Evolutionary conservation across 2,888 invertebrate species (phyloP).

Genomic region (Vandiemenella viatica): DNA sequence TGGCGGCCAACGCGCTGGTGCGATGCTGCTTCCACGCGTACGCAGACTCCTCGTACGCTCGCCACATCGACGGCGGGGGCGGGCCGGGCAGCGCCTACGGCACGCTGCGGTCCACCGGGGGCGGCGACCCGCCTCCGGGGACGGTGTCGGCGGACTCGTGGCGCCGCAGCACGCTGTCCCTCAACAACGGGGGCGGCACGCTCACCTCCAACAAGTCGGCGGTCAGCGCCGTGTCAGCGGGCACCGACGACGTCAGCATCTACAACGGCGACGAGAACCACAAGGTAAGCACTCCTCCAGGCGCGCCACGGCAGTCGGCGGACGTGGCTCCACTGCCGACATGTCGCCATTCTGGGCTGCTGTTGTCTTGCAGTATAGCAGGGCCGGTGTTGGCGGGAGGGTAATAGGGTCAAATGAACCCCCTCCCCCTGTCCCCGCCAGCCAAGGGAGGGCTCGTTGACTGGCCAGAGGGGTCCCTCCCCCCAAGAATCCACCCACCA

Average conservation of each 20-base stretch:
- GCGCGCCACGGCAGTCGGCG: no score
- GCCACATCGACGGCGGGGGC: conserved; percentile 29
- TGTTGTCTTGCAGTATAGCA: no score
- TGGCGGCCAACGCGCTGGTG: conserved; percentile 94
- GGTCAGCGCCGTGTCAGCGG: conserved; percentile 16
- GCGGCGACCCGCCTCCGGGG: conserved; percentile 23
- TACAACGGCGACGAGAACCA: conserved; percentile 88
- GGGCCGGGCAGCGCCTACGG: conserved; percentile 31
- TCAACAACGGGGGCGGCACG: conserved; percentile 33
- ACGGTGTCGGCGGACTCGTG: conserved; percentile 36
- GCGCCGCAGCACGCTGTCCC: conserved; percentile 41
- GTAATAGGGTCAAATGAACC: no score
- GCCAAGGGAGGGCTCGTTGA: no score
- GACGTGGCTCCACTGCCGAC: no score
- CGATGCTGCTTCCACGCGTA: conserved; percentile 96
- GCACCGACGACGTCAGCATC: conserved; percentile 55
- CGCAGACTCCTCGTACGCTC: conserved; percentile 87
- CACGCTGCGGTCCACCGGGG: conserved; percentile 28
- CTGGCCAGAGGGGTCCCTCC: no score
- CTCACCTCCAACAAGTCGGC: conserved; percentile 30
- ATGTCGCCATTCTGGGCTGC: no score
- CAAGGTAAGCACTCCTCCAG: no score
- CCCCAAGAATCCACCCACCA: no score
- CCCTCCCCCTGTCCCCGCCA: no score
- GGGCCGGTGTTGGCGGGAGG: no score